Percentiles rank a stretch among this genome's conserved stretches.
Conservation (phyloP, 2,888 invertebrate species). For the Zhuqinia jingwanae region DNA sequence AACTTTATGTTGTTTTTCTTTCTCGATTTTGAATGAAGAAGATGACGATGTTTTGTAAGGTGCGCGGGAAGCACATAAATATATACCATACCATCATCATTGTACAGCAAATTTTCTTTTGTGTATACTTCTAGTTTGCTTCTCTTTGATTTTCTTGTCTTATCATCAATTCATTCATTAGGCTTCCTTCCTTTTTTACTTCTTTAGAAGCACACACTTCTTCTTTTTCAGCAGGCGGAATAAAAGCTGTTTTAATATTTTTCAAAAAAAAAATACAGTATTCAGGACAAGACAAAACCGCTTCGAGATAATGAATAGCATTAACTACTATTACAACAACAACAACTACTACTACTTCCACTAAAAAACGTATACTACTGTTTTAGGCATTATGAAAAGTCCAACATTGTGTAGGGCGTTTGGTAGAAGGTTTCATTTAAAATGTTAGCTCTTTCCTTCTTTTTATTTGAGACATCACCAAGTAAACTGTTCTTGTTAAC, state of each 20-base stretch:
- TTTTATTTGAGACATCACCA: not conserved
- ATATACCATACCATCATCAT: not conserved
- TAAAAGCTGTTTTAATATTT: not conserved
- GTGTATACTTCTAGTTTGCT: not conserved
- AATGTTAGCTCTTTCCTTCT: too few relatives aligned
- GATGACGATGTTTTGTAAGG: too few relatives aligned
- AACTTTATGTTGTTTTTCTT: too few relatives aligned
- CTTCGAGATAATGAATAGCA: conserved; percentile 33
- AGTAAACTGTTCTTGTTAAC: conserved; percentile 13
- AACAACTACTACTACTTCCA: not conserved
- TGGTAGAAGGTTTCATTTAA: too few relatives aligned
- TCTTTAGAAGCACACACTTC: not conserved
- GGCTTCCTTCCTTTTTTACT: not conserved
- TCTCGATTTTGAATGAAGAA: too few relatives aligned
- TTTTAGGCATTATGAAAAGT: too few relatives aligned
- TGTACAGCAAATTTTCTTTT: not conserved
- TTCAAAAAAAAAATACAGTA: not conserved
- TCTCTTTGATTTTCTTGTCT: not conserved
- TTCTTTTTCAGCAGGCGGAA: not conserved
- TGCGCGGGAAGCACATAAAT: too few relatives aligned
- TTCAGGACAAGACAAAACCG: conserved; percentile 17
- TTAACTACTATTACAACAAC: conserved; percentile 7
- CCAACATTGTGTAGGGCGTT: too few relatives aligned
- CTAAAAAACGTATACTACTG: too few relatives aligned
- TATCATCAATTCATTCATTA: conserved; percentile 23